phyloP scores from a whole-genome alignment of 2,797 vertebrate species.

The Helarctos malayanus region DNA sequence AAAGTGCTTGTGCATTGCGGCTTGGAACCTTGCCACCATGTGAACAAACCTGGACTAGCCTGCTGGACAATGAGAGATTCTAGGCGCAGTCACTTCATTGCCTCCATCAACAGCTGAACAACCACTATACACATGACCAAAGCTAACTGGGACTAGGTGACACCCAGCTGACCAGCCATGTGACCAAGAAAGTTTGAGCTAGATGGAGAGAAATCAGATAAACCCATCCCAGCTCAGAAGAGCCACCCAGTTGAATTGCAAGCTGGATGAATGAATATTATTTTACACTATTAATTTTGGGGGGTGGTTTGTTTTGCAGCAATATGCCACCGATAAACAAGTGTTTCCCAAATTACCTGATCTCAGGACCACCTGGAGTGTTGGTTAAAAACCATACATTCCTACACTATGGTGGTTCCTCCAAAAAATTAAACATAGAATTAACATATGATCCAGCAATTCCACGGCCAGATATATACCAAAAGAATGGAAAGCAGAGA shows the following conservation, averaged over 20 bases:
- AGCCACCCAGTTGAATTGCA: neutral
- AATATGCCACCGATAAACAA: neutral
- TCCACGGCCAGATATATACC: neutral
- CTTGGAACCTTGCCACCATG: neutral
- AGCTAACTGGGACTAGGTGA: neutral
- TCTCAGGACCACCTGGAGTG: neutral
- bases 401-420: neutral
- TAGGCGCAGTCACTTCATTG: neutral
- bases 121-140: neutral
- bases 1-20: neutral
- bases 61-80: neutral
- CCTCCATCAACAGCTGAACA: neutral
- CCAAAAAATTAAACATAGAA: neutral
- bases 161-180: neutral
- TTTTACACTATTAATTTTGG: neutral
- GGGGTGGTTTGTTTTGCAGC: neutral
- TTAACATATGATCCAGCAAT: neutral
- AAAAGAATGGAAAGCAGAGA: neutral
- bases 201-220: neutral
- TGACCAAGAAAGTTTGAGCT: neutral
- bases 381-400: conserved; percentile 31
- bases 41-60: neutral
- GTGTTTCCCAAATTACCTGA: neutral
- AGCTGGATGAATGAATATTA: neutral
- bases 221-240: neutral